A percentile compares a stretch with the other conserved stretches of the same genome.
These are phyloP conservation scores for Mimumesa dahlbomi DNA, from an alignment of 2,888 invertebrate species.

Conservation along the genomic window DNA sequence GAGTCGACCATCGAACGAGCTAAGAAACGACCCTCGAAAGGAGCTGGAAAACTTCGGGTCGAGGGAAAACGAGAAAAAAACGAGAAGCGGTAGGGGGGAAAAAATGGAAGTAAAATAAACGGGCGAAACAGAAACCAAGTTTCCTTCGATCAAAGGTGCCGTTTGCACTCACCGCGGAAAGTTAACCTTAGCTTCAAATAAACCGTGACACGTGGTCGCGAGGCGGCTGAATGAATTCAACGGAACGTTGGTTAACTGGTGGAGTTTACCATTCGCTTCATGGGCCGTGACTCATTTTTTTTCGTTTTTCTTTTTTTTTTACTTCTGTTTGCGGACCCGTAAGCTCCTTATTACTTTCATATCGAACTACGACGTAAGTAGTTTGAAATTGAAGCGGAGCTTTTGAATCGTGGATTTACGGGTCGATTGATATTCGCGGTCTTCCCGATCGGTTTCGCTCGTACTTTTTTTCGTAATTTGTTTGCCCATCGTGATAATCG, in stretches of 20 bases:
- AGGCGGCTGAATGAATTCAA: neutral
- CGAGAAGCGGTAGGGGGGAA: too few species aligned
- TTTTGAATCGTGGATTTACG: too few species aligned
- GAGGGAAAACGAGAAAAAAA: slow-evolving; percentile 21
- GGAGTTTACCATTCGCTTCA: neutral
- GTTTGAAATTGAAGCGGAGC: slow-evolving; percentile 37
- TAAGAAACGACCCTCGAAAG: slow-evolving; percentile 6
- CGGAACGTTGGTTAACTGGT: neutral
- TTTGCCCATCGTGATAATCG: too few species aligned
- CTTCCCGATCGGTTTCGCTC: too few species aligned
- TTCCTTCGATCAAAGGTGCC: slow-evolving; percentile 36
- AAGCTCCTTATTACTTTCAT: slow-evolving; percentile 45
- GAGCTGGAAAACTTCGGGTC: slow-evolving; percentile 10
- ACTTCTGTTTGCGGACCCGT: slow-evolving; percentile 20
- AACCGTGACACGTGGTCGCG: slow-evolving; percentile 18
- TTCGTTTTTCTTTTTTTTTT: neutral
- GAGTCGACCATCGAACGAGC: slow-evolving; percentile 3
- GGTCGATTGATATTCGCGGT: too few species aligned
- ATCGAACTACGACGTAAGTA: slow-evolving; percentile 23
- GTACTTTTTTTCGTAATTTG: too few species aligned
- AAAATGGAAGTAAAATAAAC: too few species aligned
- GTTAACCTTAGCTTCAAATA: slow-evolving; percentile 23
- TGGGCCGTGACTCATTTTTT: neutral
- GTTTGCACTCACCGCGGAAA: slow-evolving; percentile 17
- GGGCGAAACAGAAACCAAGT: neutral